Conservation (phyloP, 2,113 vertebrate species). For the Peromyscus polionotus region DNA sequence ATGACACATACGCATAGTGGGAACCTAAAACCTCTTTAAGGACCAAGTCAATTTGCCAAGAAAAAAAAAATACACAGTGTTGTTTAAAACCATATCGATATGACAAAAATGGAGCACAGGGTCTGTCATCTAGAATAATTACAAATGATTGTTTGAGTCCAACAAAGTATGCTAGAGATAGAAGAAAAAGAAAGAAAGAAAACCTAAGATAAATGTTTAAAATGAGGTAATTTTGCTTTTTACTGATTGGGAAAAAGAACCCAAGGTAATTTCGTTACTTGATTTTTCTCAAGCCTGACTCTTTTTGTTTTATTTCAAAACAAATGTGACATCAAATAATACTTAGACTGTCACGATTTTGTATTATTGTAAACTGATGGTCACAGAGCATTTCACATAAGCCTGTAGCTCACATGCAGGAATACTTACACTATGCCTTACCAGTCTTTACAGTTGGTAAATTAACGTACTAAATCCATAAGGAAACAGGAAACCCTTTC, state of each 20-base stretch:
- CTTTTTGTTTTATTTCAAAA: neutral
- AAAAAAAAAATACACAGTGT: slow-evolving; percentile 53
- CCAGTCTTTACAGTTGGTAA: neutral
- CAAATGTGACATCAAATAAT: neutral
- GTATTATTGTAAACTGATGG: slow-evolving; percentile 22
- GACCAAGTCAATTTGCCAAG: slow-evolving; percentile 49
- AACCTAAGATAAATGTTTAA: slow-evolving; percentile 56
- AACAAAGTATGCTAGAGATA: neutral
- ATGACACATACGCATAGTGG: slow-evolving; percentile 21
- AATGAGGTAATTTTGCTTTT: neutral
- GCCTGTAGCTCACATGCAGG: neutral
- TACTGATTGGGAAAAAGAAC: neutral
- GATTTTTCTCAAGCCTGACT: neutral
- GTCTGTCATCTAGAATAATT: slow-evolving; percentile 77
- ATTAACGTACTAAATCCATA: neutral
- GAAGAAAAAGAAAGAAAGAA: slow-evolving; percentile 60
- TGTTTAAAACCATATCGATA: slow-evolving; percentile 75
- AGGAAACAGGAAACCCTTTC: slow-evolving; percentile 43
- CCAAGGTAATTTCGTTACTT: rapidly evolving
- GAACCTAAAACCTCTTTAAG: slow-evolving; percentile 81
- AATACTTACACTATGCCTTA: neutral
- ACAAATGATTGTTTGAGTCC: slow-evolving; percentile 65
- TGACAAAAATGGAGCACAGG: slow-evolving; percentile 59
- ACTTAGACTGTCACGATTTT: neutral
- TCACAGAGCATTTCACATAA: neutral